A percentile compares a stretch with the other conserved stretches of the same genome.
Conservation (phyloP, 2,113 vertebrate genomes). For the Circaetus cinerascens region DNA sequence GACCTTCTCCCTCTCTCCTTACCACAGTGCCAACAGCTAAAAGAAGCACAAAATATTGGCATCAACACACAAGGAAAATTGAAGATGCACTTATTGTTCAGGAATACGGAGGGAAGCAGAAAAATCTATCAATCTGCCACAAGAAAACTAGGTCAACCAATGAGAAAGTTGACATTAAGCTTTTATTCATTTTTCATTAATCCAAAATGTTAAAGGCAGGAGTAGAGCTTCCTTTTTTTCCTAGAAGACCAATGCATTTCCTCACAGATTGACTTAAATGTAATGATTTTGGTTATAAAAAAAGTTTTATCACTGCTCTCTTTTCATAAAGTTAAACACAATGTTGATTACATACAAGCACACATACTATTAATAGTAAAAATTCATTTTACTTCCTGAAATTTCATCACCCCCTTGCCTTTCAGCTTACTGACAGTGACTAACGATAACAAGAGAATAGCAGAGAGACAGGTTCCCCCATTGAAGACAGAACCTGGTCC, state of each 20-base stretch:
- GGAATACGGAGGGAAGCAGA: not conserved
- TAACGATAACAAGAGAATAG: not conserved
- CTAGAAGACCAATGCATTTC: not conserved
- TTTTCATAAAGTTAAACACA: not conserved
- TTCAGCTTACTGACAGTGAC: not conserved
- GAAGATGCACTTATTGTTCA: constrained; percentile 16
- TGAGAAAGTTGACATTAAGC: not conserved
- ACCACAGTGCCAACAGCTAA: not conserved
- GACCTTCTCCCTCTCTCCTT: not conserved
- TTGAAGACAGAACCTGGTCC: not conserved
- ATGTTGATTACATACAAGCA: not conserved
- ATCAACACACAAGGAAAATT: not conserved
- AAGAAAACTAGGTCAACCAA: not conserved
- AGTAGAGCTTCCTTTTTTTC: not conserved
- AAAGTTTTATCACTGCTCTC: not conserved
- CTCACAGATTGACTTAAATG: not conserved
- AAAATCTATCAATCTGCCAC: constrained; percentile 7
- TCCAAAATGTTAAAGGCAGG: not conserved
- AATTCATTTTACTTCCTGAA: not conserved
- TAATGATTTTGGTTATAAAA: not conserved
- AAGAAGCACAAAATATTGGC: not conserved
- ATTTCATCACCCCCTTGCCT: not conserved
- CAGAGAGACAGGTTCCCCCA: not conserved
- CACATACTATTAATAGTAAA: not conserved
- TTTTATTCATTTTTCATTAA: constrained; percentile 18